These are phyloP conservation scores for Aspiorhynchus laticeps DNA, from an alignment of 2,113 vertebrate genomes.

Conservation along the genomic window DNA sequence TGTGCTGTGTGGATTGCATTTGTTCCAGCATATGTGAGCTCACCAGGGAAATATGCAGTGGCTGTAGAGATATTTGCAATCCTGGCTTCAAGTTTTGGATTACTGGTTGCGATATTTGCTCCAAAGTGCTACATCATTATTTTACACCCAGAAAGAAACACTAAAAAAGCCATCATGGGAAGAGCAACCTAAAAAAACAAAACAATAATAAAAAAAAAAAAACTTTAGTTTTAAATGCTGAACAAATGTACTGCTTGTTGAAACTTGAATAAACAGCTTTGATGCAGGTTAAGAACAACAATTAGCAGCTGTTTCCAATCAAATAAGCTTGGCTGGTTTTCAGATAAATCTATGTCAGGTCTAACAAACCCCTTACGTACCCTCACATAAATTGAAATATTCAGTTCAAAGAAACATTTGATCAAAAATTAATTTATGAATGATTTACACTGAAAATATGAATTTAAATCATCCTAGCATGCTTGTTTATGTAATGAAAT, in stretches of 20 bases:
- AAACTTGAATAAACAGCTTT: constrained; percentile 29
- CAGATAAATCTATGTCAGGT: neutral
- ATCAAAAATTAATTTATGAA: neutral
- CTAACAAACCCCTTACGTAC: neutral
- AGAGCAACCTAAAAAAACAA: constrained; percentile 2
- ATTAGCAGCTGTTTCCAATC: neutral
- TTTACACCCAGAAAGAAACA: constrained; percentile 31
- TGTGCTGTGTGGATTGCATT: constrained; percentile 61
- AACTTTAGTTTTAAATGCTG: neutral
- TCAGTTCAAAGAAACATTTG: neutral
- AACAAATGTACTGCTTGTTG: constrained; percentile 62
- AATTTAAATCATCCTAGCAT: neutral
- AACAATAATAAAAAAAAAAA: too few relatives aligned
- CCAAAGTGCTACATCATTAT: constrained; percentile 54
- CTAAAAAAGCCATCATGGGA: constrained; percentile 35
- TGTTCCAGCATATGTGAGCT: constrained; percentile 64
- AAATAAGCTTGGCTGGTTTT: neutral
- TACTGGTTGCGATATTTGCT: constrained; percentile 48
- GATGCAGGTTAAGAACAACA: neutral
- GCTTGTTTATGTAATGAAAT: neutral
- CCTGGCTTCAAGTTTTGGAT: constrained; percentile 62
- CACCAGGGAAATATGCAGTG: too few relatives aligned
- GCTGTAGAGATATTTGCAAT: constrained; percentile 61
- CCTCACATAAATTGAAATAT: too few relatives aligned
- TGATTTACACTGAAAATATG: neutral